Evolutionary conservation across 2,113 vertebrate species (phyloP).

Genomic region (Syrmaticus mikado): DNA sequence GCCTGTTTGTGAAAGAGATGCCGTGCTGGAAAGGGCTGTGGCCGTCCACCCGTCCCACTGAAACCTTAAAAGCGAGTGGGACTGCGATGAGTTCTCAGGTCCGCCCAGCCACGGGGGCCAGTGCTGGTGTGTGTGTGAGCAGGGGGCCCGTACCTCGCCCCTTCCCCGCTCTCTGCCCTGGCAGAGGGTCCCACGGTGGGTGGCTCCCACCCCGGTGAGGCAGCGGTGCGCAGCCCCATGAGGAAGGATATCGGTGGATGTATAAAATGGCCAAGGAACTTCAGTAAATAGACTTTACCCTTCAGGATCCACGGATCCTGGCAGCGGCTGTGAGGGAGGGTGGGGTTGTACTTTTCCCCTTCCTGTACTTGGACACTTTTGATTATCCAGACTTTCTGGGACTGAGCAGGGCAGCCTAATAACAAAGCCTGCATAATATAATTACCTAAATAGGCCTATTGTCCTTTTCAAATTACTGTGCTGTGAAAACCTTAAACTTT

Average conservation of each 20-base stretch:
- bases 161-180: background rate
- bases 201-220: slow-evolving; percentile 24
- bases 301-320: slow-evolving; percentile 53
- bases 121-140: slow-evolving; percentile 17
- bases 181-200: background rate
- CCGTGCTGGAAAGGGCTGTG: background rate
- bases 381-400: slow-evolving; percentile 68
- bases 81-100: slow-evolving; percentile 47
- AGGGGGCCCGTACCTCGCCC: background rate
- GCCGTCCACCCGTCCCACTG: background rate
- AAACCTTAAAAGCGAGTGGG: slow-evolving; percentile 32
- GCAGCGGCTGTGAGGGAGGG: slow-evolving; percentile 49
- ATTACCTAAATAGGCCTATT: slow-evolving; percentile 63
- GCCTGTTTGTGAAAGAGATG: slow-evolving; percentile 28
- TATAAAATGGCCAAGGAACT: slow-evolving; percentile 49
- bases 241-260: slow-evolving; percentile 49
- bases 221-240: background rate
- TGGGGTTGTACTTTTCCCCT: slow-evolving; percentile 70
- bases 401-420: slow-evolving; percentile 56
- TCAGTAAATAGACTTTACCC: slow-evolving; percentile 52
- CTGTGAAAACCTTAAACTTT: slow-evolving; percentile 40
- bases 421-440: slow-evolving; percentile 62
- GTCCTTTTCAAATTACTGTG: slow-evolving; percentile 23
- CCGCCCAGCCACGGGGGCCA: background rate
- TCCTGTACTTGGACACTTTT: slow-evolving; percentile 69